Base-by-base conservation (phyloP, 2,888 invertebrate species). In the Hirudinaria manillensis region DNA sequence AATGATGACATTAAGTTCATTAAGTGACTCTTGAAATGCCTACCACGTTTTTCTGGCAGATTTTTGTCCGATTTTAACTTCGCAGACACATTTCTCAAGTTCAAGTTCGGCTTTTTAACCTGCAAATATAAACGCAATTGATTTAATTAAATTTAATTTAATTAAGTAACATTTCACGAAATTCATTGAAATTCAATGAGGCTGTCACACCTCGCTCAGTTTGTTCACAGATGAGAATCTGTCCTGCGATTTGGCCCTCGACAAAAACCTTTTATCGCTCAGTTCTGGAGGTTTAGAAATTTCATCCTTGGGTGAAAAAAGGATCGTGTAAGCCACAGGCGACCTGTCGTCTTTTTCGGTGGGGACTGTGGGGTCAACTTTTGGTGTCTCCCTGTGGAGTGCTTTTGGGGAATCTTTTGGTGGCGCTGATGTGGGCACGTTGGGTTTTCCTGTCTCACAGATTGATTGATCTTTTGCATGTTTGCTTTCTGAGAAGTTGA, bases 221-320 rank as follows among this genome's bases (percentile, higher is more conserved):
- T 56, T 56, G 13, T 27, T 56, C 6, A 56, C n/a, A 16, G 27
- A 21, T 56, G 56, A 4, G 27, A 21, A 24, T 16, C 56, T 3
- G 13, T 56, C 56, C 27, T 56, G 56, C n/a, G 56, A 56, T 27
- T 27, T 56, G 56, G 56, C 56, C 13, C 56, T 56, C n/a, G 56
- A 56, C 6, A 56, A 27, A 27, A 56, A 24, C 13, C 56, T 21
- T 56, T 56, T 56, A 56, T 56, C 56, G 56, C 56, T 56, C 56
- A 56, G 16, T 16, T 56, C 56, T 3, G 56, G 56, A 21, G 56
- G 56, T 56, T 56, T 56, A 4, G n/a, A 3, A 56, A 27, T 16
- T 56, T 56, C 56, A 6, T 56, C 56, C 27, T 56, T 56, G 3
- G 56, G n/a, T 24, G 56, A 56, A 27, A 56, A 56, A 16, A 56